Conservation (phyloP, 2,888 invertebrate species). For the Chloromyia formosa region DNA sequence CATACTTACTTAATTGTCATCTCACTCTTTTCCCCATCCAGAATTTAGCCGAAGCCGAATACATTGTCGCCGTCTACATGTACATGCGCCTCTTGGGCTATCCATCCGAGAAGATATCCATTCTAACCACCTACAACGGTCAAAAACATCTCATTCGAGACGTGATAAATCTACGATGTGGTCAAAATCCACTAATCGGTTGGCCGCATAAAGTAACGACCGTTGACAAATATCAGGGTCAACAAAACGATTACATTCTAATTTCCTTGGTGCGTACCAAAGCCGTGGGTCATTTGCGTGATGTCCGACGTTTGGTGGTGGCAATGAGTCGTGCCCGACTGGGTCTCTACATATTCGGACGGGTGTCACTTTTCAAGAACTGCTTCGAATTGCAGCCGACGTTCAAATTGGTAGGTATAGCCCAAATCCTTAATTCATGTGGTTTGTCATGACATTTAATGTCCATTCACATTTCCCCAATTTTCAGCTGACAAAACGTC, state of each 20-base stretch:
- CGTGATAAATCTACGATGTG: slow-evolving; percentile 92
- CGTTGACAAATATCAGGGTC: slow-evolving; percentile 99
- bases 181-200: slow-evolving; percentile 94
- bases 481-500: slow-evolving; percentile 78
- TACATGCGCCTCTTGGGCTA: slow-evolving; percentile 98
- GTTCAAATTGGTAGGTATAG: slow-evolving; percentile 78
- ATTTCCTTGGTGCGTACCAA: slow-evolving; percentile 94
- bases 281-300: slow-evolving; percentile 97
- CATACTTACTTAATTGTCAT: too few species aligned
- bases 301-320: slow-evolving; percentile 94
- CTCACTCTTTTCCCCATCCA: too few species aligned
- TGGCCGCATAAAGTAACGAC: slow-evolving; percentile 92
- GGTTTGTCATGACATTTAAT: background rate
- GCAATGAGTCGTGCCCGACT: slow-evolving; percentile 97
- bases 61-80: slow-evolving; percentile 96
- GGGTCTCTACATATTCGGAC: slow-evolving; percentile 94
- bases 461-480: slow-evolving; percentile 46
- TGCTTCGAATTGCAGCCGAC: slow-evolving; percentile 97
- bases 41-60: slow-evolving; percentile 91
- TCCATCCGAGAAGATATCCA: slow-evolving; percentile 95
- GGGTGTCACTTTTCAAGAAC: slow-evolving; percentile 91
- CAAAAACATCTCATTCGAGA: slow-evolving; percentile 97
- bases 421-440: too few species aligned
- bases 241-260: slow-evolving; percentile 98
- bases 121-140: slow-evolving; percentile 98